These are phyloP conservation scores for Lasioglossum morio DNA, from an alignment of 2,888 invertebrate genomes.

Conservation along the genomic window DNA sequence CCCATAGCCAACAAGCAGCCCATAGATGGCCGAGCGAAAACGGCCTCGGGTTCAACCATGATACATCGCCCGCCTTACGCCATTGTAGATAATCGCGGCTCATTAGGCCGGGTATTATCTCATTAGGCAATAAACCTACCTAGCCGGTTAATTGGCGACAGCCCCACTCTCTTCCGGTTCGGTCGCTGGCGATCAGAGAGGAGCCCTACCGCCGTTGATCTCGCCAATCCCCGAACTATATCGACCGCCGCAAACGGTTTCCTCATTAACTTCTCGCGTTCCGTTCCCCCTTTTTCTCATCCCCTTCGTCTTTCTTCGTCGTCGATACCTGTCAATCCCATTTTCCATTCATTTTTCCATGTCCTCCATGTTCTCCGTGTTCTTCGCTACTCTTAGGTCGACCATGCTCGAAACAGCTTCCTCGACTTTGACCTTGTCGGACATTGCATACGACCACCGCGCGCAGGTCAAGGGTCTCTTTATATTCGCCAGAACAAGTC, in stretches of 20 bases:
- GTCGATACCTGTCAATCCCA: constrained; percentile 20
- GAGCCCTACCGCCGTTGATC: constrained; percentile 55
- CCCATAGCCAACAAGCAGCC: constrained; percentile 2
- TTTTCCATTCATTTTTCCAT: constrained; percentile 11
- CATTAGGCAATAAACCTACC: constrained; percentile 82
- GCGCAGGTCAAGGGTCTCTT: too few relatives aligned
- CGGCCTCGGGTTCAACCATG: constrained; percentile 46
- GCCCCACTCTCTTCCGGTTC: constrained; percentile 77
- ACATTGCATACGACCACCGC: too few relatives aligned
- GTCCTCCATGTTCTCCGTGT: too few relatives aligned
- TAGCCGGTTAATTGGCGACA: constrained; percentile 80
- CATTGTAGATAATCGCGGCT: constrained; percentile 78
- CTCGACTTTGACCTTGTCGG: too few relatives aligned
- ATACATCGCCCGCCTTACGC: constrained; percentile 62
- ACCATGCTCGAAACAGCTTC: neutral
- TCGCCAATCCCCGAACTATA: constrained; percentile 68
- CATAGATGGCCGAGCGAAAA: constrained; percentile 25
- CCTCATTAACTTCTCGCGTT: constrained; percentile 69
- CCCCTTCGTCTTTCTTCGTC: constrained; percentile 11
- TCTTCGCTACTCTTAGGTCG: neutral
- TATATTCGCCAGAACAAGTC: too few relatives aligned
- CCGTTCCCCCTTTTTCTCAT: constrained; percentile 15
- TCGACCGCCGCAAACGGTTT: constrained; percentile 67
- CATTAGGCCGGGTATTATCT: constrained; percentile 80
- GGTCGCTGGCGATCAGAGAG: constrained; percentile 66